A percentile compares a stretch with the other conserved stretches of the same genome.
Evolutionary conservation across 2,797 vertebrate species (phyloP).

Genomic region (Ispidina picta): DNA sequence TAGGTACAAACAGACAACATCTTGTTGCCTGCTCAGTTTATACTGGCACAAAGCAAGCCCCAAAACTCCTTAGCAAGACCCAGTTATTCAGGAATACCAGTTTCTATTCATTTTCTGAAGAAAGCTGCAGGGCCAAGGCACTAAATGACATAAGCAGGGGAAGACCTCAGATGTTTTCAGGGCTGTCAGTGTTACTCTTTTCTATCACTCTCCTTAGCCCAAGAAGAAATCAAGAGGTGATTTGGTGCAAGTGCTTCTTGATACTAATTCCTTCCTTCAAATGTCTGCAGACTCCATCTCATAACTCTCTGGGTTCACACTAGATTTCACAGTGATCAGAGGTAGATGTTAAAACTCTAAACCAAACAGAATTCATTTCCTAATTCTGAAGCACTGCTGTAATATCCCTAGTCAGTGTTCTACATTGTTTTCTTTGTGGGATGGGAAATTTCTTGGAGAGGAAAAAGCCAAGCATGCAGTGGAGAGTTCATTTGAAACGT

Average conservation of each 20-base stretch:
- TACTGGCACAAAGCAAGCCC: neutral
- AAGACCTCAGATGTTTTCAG: neutral
- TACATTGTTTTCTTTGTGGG: neutral
- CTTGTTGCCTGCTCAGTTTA: neutral
- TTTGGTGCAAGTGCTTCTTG: neutral
- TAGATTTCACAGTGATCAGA: neutral
- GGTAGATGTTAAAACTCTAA: neutral
- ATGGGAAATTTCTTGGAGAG: neutral
- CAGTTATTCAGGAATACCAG: neutral
- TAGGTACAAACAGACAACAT: neutral
- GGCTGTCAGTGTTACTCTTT: neutral
- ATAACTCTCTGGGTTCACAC: neutral
- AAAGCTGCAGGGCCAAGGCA: neutral
- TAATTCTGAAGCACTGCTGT: neutral
- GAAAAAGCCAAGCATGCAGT: neutral
- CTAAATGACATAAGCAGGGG: neutral
- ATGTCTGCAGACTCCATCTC: neutral
- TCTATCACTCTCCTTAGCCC: neutral
- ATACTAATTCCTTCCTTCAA: neutral
- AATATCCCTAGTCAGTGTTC: neutral
- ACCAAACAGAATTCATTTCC: neutral
- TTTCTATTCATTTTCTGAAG: neutral
- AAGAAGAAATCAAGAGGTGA: neutral
- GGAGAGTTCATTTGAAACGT: neutral
- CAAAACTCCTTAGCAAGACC: neutral